A percentile compares a stretch with the other conserved stretches of the same genome.
These are phyloP conservation scores for Sitophilus oryzae DNA, from an alignment of 1,140 invertebrate genomes.

Conservation along the genomic window DNA sequence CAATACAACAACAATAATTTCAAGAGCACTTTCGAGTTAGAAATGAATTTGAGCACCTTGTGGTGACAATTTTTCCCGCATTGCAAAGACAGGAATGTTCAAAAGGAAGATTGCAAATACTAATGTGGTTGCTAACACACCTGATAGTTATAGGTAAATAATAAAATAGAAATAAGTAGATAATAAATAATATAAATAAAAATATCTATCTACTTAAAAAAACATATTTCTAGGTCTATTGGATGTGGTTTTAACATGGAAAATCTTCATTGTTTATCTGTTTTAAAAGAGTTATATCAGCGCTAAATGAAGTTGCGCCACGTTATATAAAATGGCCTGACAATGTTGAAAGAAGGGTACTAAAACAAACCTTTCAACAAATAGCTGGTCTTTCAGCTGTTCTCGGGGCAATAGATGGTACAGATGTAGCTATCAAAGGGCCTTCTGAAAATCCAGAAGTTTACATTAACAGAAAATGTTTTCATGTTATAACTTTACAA, in stretches of 20 bases:
- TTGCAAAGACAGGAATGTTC: background rate
- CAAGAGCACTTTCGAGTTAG: conserved; percentile 6
- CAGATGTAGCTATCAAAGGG: conserved; percentile 25
- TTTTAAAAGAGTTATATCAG: conserved; percentile 18
- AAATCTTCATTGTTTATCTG: conserved; percentile 16
- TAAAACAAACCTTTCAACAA: conserved; percentile 6
- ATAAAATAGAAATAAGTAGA: background rate
- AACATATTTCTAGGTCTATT: conserved; percentile 20
- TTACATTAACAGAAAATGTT: conserved; percentile 26
- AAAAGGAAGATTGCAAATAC: background rate
- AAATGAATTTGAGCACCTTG: background rate
- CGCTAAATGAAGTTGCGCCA: conserved; percentile 10
- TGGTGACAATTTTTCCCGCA: background rate
- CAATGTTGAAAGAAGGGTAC: background rate
- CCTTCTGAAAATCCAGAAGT: conserved; percentile 21
- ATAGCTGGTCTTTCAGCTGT: conserved; percentile 6
- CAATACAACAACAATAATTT: too few relatives aligned
- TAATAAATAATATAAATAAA: too few relatives aligned
- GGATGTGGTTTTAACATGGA: conserved; percentile 14
- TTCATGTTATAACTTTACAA: conserved; percentile 21
- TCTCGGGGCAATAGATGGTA: conserved; percentile 24
- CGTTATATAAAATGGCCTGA: conserved; percentile 18
- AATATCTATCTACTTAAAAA: too few relatives aligned
- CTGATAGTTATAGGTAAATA: conserved; percentile 13
- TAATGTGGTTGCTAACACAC: conserved; percentile 5